Evolutionary conservation across 1,140 invertebrate species (phyloP), one percentile per base, ranked within the genome.

Genomic region (Trachymyrmex septentrionalis): DNA sequence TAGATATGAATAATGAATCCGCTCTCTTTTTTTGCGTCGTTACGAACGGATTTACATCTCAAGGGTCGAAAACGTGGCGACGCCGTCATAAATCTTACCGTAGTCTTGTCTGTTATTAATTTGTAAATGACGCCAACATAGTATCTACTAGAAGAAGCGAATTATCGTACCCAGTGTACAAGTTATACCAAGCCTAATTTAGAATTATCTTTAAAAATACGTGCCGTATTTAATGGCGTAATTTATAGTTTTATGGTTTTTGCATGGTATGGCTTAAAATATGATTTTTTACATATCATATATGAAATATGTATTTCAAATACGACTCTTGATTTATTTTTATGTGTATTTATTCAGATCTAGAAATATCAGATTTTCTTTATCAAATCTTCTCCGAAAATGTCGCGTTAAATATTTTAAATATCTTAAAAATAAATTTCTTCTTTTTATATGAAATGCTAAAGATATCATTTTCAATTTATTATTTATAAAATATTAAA

Each of bases 121-220:
- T 86, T 89, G 82, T 75, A 85, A 78, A 44, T 57, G 59, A 84
- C 9, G 44, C 44, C 80, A 87, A 87, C 80, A 64, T 75, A 82
- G 44, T 48, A 55, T 12, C 9, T 30, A 30, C 38, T 3, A n/a
- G 50, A 57, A 81, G 64, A 69, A 57, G 64, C 16, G 50, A 57
- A 59, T 71, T 73, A 82, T 34, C 27, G 9, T 63, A 61, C 73
- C 19, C 53, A 21, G 30, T 21, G 14, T 24, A 30, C 14, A 10
- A 63, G 63, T 67, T 50, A 81, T 81, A n/a, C 1, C n/a, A 4
- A 27, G 12, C 24, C 27, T 80, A 53, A 80, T 67, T 44, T 34
- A 19, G 6, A 61, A 73, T 73, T 14, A 55, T 69, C 2, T 69
- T 34, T 38, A 24, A 55, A 77, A 71, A 27, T 9, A 59, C 10